Evolutionary conservation across 1,140 invertebrate genomes (phyloP).

Genomic region (Reticulitermes speratus): DNA sequence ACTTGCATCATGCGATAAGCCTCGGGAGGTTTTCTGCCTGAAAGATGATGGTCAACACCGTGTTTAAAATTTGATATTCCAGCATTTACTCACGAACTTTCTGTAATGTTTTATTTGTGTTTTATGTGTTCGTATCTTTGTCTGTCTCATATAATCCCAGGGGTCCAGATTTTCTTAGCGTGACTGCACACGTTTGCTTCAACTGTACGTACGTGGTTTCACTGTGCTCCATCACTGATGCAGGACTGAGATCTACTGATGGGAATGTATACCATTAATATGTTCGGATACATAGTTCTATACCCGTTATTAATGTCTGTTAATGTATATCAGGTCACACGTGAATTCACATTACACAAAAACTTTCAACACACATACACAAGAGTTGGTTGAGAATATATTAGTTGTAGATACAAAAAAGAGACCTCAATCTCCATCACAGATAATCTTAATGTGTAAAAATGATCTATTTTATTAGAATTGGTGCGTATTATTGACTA

Average conservation of each 20-base stretch:
- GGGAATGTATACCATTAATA: background rate
- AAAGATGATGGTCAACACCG: too few relatives aligned
- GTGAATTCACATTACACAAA: background rate
- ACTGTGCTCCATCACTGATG: background rate
- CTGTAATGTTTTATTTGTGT: too few relatives aligned
- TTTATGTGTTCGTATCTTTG: too few relatives aligned
- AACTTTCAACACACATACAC: constrained; percentile 12
- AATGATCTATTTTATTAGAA: constrained; percentile 18
- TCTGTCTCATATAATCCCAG: background rate
- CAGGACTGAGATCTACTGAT: background rate
- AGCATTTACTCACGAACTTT: too few relatives aligned
- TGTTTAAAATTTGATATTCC: too few relatives aligned
- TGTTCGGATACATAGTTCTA: background rate
- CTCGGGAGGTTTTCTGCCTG: too few relatives aligned
- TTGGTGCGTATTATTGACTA: constrained; percentile 3
- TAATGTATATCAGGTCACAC: background rate
- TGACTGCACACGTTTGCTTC: background rate
- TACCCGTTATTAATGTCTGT: background rate
- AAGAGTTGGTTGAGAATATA: constrained; percentile 14
- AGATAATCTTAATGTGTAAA: constrained; percentile 14
- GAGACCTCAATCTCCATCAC: background rate
- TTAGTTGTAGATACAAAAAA: background rate
- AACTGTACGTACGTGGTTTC: background rate
- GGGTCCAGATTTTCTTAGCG: background rate
- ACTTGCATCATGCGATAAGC: too few relatives aligned